Evolutionary conservation across 2,888 invertebrate genomes (phyloP), one percentile per base, ranked within the genome.

Genomic region (Euzophera pinguis): DNA sequence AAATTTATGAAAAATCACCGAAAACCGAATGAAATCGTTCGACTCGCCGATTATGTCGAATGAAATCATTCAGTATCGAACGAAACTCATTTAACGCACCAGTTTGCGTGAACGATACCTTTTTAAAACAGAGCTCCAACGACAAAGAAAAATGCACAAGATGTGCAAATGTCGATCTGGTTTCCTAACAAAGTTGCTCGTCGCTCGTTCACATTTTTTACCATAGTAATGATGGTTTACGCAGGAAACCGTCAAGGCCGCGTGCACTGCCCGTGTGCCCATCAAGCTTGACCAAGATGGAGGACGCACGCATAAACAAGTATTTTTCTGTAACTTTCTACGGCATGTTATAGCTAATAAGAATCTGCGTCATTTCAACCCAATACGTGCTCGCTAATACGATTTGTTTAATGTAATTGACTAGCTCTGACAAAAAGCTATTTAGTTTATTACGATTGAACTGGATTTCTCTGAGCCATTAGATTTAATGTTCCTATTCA

Each of bases 291-390:
- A 66, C 65, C 65, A 70, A 73, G 59, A 69, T 68, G 70, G 70
- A 66, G 62, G 65, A 57, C 54, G 54, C 53, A 56, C 60, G 55
- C 42, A 49, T 54, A 56, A 57, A 53, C 57, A 55, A 56, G 51
- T 51, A 59, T 65, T 67, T 64, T 67, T 63, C 63, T 55, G 52
- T 55, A 57, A 70, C 70, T 73, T 71, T 71, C 71, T 69, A 68
- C 60, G 51, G 56, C 16, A 32, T 42, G 2, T 32, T 10, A 32
- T 6, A 7, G 7, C 2, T 2, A 7, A 32, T 1, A 10, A 0
- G 32, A 43, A 27, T 43, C 8, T 47, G 12, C 32, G 14, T 14
- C 3, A 47, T 34, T 14, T 9, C 12, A 29, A 22, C 22, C 12
- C 27, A 10, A 13, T 43, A 47, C 32, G 16, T 6, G 13, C 32